Conservation (phyloP, 2,113 vertebrate genomes). For the Lycaon pictus region DNA sequence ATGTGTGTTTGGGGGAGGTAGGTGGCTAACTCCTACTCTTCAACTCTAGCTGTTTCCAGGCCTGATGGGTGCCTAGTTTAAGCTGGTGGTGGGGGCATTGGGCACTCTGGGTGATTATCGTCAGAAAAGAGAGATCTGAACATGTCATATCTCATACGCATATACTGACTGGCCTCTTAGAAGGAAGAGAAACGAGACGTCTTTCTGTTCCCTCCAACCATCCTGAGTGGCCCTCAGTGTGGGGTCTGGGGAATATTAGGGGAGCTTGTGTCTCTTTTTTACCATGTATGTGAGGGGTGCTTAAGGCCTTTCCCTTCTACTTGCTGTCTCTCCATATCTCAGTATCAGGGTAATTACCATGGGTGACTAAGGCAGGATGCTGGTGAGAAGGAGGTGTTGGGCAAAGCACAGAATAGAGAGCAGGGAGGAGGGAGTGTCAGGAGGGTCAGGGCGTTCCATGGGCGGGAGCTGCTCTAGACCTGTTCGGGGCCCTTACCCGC, state of each 20-base stretch:
- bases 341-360: constrained; percentile 83
- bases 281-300: not conserved
- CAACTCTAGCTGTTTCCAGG: not conserved
- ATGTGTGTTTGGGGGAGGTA: not conserved
- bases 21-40: not conserved
- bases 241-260: not conserved
- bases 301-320: constrained; percentile 28
- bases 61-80: not conserved
- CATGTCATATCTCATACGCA: not conserved
- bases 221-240: not conserved
- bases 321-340: constrained; percentile 70
- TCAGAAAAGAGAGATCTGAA: constrained; percentile 9
- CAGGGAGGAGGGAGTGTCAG: constrained; percentile 55
- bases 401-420: constrained; percentile 55
- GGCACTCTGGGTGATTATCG: not conserved
- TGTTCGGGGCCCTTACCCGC: constrained; percentile 59
- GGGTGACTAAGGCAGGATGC: constrained; percentile 82
- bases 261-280: not conserved
- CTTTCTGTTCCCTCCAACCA: not conserved
- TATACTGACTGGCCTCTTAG: not conserved
- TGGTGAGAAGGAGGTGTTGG: constrained; percentile 78
- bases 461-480: constrained; percentile 65
- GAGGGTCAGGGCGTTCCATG: constrained; percentile 66
- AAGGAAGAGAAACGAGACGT: not conserved
- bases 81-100: not conserved